Evolutionary conservation across 1,140 invertebrate genomes (phyloP).

Genomic region (Trichogramma pretiosum): DNA sequence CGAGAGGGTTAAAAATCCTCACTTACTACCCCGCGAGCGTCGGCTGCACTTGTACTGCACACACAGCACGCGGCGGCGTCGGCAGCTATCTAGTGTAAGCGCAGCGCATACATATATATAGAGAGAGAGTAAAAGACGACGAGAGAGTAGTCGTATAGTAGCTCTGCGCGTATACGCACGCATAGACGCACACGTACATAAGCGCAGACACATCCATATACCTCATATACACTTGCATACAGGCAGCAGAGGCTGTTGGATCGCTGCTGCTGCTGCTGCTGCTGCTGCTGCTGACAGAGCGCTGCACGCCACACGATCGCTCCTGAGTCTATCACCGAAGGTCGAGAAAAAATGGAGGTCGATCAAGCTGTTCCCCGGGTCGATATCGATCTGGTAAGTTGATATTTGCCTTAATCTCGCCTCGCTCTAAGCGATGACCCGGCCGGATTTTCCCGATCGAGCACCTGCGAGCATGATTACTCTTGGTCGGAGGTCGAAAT

Average conservation of each 20-base stretch:
- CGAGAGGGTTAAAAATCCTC: no score
- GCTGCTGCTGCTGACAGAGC: conserved; percentile 12
- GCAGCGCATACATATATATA: no score
- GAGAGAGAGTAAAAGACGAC: no score
- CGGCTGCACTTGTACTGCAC: no score
- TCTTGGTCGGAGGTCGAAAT: conserved; percentile 48
- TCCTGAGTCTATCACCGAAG: conserved; percentile 28
- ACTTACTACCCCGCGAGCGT: no score
- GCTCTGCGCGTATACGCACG: conserved; percentile 16
- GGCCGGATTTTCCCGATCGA: conserved; percentile 19
- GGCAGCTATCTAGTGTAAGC: no score
- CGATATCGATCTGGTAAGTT: conserved; percentile 32
- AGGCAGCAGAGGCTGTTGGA: background rate
- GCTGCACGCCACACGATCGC: conserved; percentile 13
- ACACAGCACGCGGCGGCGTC: no score
- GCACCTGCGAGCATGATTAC: conserved; percentile 24
- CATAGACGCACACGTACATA: no score
- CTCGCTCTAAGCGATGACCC: background rate
- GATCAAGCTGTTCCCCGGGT: conserved; percentile 26
- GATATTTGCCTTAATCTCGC: conserved; percentile 14
- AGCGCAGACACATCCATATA: conserved; percentile 2
- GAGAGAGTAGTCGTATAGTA: conserved; percentile 11
- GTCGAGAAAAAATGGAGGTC: conserved; percentile 30
- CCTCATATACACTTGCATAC: conserved; percentile 2
- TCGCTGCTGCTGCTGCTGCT: conserved; percentile 5